Evolutionary conservation across 2,888 invertebrate species (phyloP), one percentile per base, ranked within the genome.

Genomic region (Argyresthia goedartella): DNA sequence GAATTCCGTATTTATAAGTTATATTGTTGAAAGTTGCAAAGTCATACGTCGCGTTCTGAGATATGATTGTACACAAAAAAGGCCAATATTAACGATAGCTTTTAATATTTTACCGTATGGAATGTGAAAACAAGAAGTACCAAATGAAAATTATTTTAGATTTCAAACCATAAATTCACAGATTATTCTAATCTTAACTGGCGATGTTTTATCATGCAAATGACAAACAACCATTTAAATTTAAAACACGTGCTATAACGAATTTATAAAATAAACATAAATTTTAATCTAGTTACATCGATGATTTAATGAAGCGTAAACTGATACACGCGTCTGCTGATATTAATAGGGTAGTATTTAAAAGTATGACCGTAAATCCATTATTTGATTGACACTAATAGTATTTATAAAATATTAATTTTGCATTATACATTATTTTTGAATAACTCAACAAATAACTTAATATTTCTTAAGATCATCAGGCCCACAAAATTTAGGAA

Each of bases 61-160:
- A n/a, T n/a, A n/a, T n/a, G n/a, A n/a, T n/a, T n/a, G n/a, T n/a
- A n/a, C n/a, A n/a, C n/a, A n/a, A n/a, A n/a, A n/a, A n/a, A n/a
- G n/a, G n/a, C 25, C 25, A 25, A 25, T 25, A 25, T 25, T 2
- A 25, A 25, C 6, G 6, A 25, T 25, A 25, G n/a, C 25, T 25
- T 4, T 6, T 25, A 4, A 25, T 25, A 6, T 25, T 25, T 25
- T 25, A 25, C 25, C 25, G 44, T 16, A 10, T 44, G 44, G 15
- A 44, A 47, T 47, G 47, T 34, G 47, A 33, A 47, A 47, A 47
- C 47, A 11, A 47, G 33, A 47, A 47, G 47, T 25, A 25, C 25
- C 25, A 25, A 25, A 25, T 2, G 25, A 25, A 25, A 25, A 25
- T 34, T n/a, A 25, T 11, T 33, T 47, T 34, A 13, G 47, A 47